A percentile compares a stretch with the other conserved stretches of the same genome.
Conservation (phyloP, 2,888 invertebrate species). For the Synanthedon andrenaeformis region DNA sequence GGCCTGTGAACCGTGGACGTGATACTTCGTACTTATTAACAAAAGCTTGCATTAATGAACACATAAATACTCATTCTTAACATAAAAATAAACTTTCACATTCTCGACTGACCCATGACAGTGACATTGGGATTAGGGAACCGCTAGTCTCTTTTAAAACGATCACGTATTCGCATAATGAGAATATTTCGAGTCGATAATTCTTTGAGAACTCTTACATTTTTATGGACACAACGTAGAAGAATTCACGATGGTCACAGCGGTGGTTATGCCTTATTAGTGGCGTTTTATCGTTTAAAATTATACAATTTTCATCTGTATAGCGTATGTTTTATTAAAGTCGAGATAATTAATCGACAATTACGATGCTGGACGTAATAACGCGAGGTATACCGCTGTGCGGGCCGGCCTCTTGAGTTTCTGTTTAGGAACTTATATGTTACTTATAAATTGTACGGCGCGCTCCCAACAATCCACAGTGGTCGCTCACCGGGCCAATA, state of each 20-base stretch:
- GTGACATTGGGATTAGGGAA: conserved; percentile 14
- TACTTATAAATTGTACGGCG: conserved; percentile 42
- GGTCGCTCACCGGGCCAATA: conserved; percentile 41
- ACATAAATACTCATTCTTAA: conserved; percentile 42
- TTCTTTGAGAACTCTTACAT: conserved; percentile 36
- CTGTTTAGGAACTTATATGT: conserved; percentile 42
- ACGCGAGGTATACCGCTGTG: conserved; percentile 59
- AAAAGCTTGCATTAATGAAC: conserved; percentile 60
- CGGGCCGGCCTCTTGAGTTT: conserved; percentile 26
- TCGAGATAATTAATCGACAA: conserved; percentile 66
- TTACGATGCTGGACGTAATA: conserved; percentile 64
- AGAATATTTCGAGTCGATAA: conserved; percentile 34
- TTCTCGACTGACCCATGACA: conserved; percentile 15
- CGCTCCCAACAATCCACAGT: conserved; percentile 20
- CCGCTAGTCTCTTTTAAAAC: conserved; percentile 18
- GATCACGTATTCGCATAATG: conserved; percentile 34
- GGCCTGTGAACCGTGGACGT: conserved; percentile 67
- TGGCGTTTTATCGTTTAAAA: conserved; percentile 47
- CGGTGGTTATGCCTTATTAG: conserved; percentile 59
- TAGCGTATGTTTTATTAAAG: conserved; percentile 64
- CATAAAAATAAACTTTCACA: conserved; percentile 33
- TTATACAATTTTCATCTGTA: conserved; percentile 61
- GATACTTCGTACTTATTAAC: conserved; percentile 62
- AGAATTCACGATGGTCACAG: conserved; percentile 36
- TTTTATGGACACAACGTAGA: conserved; percentile 40